These are phyloP conservation scores for Lithophane socia DNA, from an alignment of 2,888 invertebrate genomes.

Conservation along the genomic window DNA sequence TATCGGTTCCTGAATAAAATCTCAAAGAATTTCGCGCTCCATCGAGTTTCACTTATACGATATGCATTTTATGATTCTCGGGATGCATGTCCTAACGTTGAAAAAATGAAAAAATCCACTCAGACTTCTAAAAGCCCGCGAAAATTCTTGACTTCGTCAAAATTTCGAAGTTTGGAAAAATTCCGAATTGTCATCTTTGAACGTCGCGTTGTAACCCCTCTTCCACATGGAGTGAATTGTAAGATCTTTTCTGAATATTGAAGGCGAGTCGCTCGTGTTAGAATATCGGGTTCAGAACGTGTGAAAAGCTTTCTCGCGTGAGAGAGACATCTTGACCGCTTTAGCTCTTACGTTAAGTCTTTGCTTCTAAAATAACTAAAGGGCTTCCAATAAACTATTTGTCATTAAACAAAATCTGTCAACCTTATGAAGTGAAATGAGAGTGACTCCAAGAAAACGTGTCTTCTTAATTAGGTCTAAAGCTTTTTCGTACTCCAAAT, in stretches of 20 bases:
- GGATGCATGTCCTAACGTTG: constrained; percentile 31
- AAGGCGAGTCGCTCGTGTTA: constrained; percentile 48
- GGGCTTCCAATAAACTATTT: neutral
- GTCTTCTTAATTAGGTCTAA: neutral
- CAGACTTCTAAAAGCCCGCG: constrained; percentile 22
- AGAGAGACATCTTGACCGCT: constrained; percentile 49
- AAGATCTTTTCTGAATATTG: constrained; percentile 59
- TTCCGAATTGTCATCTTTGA: constrained; percentile 43
- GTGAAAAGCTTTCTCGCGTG: constrained; percentile 57
- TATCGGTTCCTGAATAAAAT: constrained; percentile 73
- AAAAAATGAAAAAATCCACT: constrained; percentile 58
- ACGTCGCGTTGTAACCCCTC: constrained; percentile 47
- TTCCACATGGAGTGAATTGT: constrained; percentile 51
- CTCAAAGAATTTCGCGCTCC: constrained; percentile 76
- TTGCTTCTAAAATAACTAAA: constrained; percentile 23
- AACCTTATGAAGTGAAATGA: neutral
- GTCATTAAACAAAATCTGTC: neutral
- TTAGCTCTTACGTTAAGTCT: constrained; percentile 16
- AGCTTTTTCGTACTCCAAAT: neutral
- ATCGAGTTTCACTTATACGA: constrained; percentile 78
- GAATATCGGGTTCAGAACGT: constrained; percentile 48
- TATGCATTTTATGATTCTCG: constrained; percentile 74
- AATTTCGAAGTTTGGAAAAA: constrained; percentile 22
- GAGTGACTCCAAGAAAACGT: neutral
- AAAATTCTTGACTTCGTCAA: neutral